Conservation (phyloP, 92 coral and sea anemone species). For the Anthopleura xanthogrammica region DNA sequence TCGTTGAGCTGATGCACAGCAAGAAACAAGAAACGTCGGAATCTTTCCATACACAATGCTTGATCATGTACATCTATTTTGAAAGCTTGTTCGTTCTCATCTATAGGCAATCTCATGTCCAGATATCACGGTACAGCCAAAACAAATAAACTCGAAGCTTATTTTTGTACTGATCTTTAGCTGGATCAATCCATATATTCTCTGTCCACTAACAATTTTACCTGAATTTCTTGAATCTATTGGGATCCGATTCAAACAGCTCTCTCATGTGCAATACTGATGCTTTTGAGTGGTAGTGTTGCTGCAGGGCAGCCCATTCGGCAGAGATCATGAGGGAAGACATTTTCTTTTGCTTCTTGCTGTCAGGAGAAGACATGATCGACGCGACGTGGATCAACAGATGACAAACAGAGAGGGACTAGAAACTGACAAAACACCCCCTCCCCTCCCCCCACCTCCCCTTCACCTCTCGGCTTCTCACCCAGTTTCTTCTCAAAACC, state of each 20-base stretch:
- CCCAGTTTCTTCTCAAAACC: neutral
- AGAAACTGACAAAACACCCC: neutral
- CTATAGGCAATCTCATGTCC: neutral
- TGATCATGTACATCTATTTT: neutral
- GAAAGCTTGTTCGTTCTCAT: neutral
- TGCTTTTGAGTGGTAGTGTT: slow-evolving; percentile 60
- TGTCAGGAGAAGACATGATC: slow-evolving; percentile 16
- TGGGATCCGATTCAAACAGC: slow-evolving; percentile 75
- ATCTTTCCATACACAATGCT: neutral
- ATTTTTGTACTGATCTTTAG: neutral
- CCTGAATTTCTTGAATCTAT: slow-evolving; percentile 89
- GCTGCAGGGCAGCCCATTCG: slow-evolving; percentile 69
- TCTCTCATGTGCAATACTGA: slow-evolving; percentile 81
- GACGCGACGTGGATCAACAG: neutral
- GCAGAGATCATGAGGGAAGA: slow-evolving; percentile 47
- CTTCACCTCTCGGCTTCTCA: no score
- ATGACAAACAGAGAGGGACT: neutral
- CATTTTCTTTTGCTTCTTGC: slow-evolving; percentile 34
- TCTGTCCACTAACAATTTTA: slow-evolving; percentile 3
- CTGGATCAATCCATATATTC: neutral
- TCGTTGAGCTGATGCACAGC: neutral
- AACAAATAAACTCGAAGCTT: neutral
- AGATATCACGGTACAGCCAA: slow-evolving; percentile 9
- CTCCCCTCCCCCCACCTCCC: no score
- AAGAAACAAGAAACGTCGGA: neutral